Base-by-base conservation (phyloP, 2,888 invertebrate species). In the Yponomeuta malinellus region DNA sequence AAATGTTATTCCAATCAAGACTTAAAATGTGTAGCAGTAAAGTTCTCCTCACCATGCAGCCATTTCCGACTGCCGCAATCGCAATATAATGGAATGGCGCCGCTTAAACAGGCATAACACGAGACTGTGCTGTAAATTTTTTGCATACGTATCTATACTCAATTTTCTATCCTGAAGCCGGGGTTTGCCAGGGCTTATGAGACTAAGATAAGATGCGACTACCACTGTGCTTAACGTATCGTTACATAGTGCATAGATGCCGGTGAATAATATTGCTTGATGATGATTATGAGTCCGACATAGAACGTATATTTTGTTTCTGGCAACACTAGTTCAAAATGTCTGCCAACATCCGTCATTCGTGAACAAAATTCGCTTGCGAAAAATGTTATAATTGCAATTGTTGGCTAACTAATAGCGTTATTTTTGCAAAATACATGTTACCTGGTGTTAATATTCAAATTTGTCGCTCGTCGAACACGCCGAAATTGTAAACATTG, bases 341-440 rank as follows among this genome's bases (percentile, higher is more conserved):
- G 79, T 81, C 79, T 76, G 79, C 78, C 66, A 52, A 52, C 67
- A 78, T 76, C 79, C 76, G 80, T 81, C 79, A 78, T 77, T 87
- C 52, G 52, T 15, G 85, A 83, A 84, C 86, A 86, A 82, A 83
- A 84, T 83, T 80, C 77, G 59, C 79, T 86, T 85, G 84, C 83
- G 85, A 85, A 87, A 88, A 88, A 89, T 81, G 81, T 76, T 82
- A 83, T 84, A 87, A 83, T 82, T 80, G 87, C 85, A 89, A 88
- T 87, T 89, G 87, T 90, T 90, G 90, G 90, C 89, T 87, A 89
- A 87, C 88, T 89, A 82, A 75, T 82, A 82, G 78, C 82, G 84
- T 29, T 68, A 52, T 70, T 70, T 69, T 70, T 23, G 12, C 83
- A 84, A 84, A 79, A 84, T 87, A 87, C 86, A 87, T 87, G 86